These are phyloP conservation scores for Zoanthus solanderi DNA, from an alignment of 92 coral and sea anemone genomes.

Conservation along the genomic window DNA sequence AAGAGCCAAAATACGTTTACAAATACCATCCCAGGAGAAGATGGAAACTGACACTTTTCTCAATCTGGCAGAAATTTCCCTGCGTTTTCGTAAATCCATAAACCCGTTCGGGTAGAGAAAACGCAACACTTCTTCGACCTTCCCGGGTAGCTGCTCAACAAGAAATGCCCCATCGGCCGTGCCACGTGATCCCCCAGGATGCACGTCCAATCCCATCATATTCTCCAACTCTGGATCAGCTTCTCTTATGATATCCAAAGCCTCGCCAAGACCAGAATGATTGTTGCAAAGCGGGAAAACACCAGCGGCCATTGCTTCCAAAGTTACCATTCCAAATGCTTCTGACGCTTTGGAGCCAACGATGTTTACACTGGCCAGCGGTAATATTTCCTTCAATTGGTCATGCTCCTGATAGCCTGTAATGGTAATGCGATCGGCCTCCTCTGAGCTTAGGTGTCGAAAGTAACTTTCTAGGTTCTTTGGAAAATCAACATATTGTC, in stretches of 20 bases:
- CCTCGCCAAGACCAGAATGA: slow-evolving; percentile 87
- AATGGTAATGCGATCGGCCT: slow-evolving; percentile 69
- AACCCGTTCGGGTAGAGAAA: slow-evolving; percentile 85
- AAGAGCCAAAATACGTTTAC: slow-evolving; percentile 71
- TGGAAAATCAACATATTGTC: slow-evolving; percentile 85
- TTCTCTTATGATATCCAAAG: slow-evolving; percentile 73
- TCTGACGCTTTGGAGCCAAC: slow-evolving; percentile 81
- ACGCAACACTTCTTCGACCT: slow-evolving; percentile 67
- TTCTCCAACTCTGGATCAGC: slow-evolving; percentile 76
- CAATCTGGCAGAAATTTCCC: slow-evolving; percentile 72
- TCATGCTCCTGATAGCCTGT: slow-evolving; percentile 85
- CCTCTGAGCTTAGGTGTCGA: slow-evolving; percentile 76
- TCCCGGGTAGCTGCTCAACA: slow-evolving; percentile 74
- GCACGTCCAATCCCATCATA: slow-evolving; percentile 75
- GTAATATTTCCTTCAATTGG: slow-evolving; percentile 83
- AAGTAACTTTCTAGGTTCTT: slow-evolving; percentile 65
- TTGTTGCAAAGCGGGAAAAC: slow-evolving; percentile 83
- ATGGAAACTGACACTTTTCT: slow-evolving; percentile 79
- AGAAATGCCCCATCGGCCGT: slow-evolving; percentile 87
- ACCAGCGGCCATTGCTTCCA: slow-evolving; percentile 93
- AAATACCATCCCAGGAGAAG: slow-evolving; percentile 88
- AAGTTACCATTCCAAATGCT: slow-evolving; percentile 90
- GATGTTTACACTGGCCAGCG: slow-evolving; percentile 78
- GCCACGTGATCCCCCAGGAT: slow-evolving; percentile 83
- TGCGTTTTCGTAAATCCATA: slow-evolving; percentile 60